Evolutionary conservation across 2,888 invertebrate species (phyloP).

Genomic region (Drepanosiphum platanoidis): DNA sequence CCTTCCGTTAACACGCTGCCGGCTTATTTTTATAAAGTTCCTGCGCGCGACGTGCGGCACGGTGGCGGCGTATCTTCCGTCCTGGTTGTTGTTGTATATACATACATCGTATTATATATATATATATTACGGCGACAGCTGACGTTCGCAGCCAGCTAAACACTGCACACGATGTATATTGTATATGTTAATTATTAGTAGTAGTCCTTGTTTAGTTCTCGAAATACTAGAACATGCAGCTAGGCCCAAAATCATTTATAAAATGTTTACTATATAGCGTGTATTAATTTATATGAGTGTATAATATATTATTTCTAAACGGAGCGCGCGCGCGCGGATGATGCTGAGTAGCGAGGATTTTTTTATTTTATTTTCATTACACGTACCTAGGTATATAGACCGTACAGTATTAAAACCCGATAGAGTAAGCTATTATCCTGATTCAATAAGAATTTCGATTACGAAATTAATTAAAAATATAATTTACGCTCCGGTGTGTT

Average conservation of each 20-base stretch:
- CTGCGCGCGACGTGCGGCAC: background rate
- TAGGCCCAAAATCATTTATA: background rate
- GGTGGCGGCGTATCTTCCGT: background rate
- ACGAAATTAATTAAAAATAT: constrained; percentile 5
- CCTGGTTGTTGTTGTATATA: background rate
- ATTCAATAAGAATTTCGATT: background rate
- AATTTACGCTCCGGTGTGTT: background rate
- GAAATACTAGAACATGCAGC: background rate
- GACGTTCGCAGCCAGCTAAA: background rate
- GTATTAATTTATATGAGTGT: background rate
- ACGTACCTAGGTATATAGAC: background rate
- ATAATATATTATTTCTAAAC: background rate
- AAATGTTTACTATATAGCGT: background rate
- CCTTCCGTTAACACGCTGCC: background rate
- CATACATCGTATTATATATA: background rate
- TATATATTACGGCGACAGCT: background rate
- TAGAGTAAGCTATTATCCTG: background rate
- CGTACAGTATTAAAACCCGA: background rate
- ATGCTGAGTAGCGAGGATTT: background rate
- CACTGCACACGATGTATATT: background rate
- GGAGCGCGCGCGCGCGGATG: background rate
- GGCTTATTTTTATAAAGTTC: constrained; percentile 45
- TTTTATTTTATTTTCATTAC: background rate
- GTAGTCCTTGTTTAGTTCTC: background rate
- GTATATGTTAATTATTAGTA: background rate